A percentile compares a stretch with the other conserved stretches of the same genome.
These are phyloP conservation scores for Pantherophis alleghaniensis DNA, from an alignment of 2,797 vertebrate species.

Conservation along the genomic window DNA sequence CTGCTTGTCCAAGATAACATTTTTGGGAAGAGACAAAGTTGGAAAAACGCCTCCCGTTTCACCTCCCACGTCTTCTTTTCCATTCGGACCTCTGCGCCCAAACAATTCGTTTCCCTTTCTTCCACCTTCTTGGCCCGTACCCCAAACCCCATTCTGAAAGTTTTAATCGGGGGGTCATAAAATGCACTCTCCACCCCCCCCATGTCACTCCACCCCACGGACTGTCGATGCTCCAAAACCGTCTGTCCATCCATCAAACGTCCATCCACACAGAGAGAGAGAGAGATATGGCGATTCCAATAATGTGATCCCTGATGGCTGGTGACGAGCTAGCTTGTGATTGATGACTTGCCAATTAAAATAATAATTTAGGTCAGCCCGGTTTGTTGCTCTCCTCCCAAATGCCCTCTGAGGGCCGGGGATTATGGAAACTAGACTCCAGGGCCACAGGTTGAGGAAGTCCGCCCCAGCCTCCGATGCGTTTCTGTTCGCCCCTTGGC, in stretches of 20 bases:
- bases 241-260: neutral
- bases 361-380: neutral
- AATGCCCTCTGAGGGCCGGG: neutral
- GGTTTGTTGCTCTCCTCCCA: neutral
- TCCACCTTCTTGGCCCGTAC: neutral
- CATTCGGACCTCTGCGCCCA: neutral
- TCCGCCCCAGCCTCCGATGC: neutral
- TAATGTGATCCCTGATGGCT: neutral
- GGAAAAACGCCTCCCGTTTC: neutral
- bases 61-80: neutral
- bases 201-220: neutral
- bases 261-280: neutral
- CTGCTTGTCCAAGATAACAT: neutral
- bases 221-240: neutral
- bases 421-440: neutral
- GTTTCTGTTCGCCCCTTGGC: neutral
- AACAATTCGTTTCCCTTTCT: neutral
- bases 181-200: neutral
- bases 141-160: neutral
- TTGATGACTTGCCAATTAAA: neutral
- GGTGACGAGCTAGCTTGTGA: neutral
- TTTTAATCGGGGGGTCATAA: neutral
- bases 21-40: neutral
- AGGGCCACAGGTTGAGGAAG: neutral
- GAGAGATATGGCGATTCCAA: neutral